Evolutionary conservation across 1,140 invertebrate genomes (phyloP).

Genomic region (Steinernema khuongi): DNA sequence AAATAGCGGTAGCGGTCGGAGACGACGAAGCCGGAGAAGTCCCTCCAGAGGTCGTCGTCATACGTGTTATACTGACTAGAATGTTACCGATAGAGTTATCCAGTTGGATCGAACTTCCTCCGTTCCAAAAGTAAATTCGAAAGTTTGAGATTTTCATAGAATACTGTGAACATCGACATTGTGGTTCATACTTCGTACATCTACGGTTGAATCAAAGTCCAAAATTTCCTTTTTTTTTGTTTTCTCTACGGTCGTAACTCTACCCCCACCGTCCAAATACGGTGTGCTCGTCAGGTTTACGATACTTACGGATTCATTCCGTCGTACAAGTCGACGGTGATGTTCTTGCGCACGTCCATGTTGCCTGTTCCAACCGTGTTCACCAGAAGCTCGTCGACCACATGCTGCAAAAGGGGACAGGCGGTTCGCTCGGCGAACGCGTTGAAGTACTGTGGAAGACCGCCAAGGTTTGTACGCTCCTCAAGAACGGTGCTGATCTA

Average conservation of each 20-base stretch:
- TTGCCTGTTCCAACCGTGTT: constrained; percentile 25
- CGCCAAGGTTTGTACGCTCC: constrained; percentile 9
- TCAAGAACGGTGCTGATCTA: constrained; percentile 1
- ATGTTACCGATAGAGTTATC: not conserved
- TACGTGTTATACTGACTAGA: not conserved
- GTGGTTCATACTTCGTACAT: too few species aligned
- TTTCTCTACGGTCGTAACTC: too few species aligned
- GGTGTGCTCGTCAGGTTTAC: not conserved
- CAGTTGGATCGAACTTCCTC: not conserved
- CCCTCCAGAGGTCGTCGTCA: constrained; percentile 11
- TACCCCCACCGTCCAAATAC: too few species aligned
- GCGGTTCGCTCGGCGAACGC: not conserved
- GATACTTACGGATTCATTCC: not conserved
- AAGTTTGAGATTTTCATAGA: not conserved
- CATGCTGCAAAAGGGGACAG: constrained; percentile 23
- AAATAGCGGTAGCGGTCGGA: constrained; percentile 11
- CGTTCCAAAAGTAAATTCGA: not conserved
- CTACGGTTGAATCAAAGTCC: too few species aligned
- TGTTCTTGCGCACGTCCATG: constrained; percentile 32
- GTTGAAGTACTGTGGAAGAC: constrained; percentile 11
- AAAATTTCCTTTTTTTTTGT: too few species aligned
- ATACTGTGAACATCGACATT: not conserved
- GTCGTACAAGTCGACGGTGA: constrained; percentile 32
- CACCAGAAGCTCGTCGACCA: constrained; percentile 30
- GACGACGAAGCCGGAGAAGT: constrained; percentile 19